These are phyloP conservation scores for Pachymerium ferrugineum DNA, from an alignment of 2,888 invertebrate species.

Conservation along the genomic window DNA sequence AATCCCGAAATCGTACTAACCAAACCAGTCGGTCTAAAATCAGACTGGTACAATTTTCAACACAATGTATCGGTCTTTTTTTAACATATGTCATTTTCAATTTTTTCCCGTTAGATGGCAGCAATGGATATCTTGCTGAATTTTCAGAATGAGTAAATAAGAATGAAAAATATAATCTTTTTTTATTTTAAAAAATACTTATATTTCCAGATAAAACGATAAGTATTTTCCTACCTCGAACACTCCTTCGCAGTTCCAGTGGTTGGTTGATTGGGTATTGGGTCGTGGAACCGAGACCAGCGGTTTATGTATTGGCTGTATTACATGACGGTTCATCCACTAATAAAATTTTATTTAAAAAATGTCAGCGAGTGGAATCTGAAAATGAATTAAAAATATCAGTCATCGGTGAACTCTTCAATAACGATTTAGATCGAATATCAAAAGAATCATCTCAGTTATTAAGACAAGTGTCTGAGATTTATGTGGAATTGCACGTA, in stretches of 20 bases:
- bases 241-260: background rate
- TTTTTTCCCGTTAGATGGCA: too few species aligned
- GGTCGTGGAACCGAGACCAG: background rate
- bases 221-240: background rate
- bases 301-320: background rate
- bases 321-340: too few species aligned
- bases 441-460: background rate
- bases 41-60: too few species aligned
- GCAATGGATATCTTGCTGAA: too few species aligned
- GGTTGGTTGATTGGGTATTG: slow-evolving; percentile 18
- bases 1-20: too few species aligned
- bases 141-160: too few species aligned
- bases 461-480: background rate
- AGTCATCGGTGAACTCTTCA: background rate
- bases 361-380: background rate
- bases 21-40: too few species aligned
- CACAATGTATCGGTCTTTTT: too few species aligned
- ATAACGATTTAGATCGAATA: background rate
- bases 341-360: background rate
- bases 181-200: background rate
- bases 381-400: background rate
- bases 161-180: too few species aligned
- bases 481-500: background rate
- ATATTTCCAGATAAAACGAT: background rate
- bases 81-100: too few species aligned